These are phyloP conservation scores for Trachurus trachurus DNA, from an alignment of 2,797 vertebrate species.

Conservation along the genomic window DNA sequence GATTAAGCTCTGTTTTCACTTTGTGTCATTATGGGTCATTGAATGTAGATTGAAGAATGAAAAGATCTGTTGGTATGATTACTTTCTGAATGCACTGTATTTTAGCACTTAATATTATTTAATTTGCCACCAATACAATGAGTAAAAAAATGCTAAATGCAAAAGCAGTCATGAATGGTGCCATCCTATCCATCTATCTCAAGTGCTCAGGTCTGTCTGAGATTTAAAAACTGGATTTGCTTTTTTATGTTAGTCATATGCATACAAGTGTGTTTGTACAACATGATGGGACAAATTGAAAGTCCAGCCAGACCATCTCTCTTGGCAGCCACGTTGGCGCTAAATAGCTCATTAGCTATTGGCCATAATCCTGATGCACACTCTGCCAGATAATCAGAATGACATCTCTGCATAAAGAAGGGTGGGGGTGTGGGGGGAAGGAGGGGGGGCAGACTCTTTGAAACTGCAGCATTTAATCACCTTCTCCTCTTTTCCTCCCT, in stretches of 20 bases:
- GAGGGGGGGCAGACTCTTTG: slow-evolving; percentile 27
- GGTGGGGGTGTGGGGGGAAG: too few species aligned
- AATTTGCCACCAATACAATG: not conserved
- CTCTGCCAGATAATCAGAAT: slow-evolving; percentile 65
- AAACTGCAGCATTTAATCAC: slow-evolving; percentile 64
- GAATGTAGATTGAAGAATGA: too few species aligned
- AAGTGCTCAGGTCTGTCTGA: not conserved
- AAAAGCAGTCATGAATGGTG: not conserved
- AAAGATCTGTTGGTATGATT: too few species aligned
- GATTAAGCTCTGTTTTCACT: too few species aligned
- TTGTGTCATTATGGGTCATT: too few species aligned
- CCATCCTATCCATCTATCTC: not conserved
- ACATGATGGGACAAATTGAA: slow-evolving; percentile 31
- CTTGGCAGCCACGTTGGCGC: slow-evolving; percentile 38
- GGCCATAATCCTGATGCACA: slow-evolving; percentile 68
- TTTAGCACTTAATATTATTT: not conserved
- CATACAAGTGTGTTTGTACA: slow-evolving; percentile 21
- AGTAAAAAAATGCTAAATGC: not conserved
- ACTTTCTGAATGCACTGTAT: not conserved
- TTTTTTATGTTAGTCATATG: slow-evolving; percentile 15
- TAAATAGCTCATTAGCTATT: slow-evolving; percentile 76
- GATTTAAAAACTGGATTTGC: not conserved
- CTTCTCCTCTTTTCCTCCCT: slow-evolving; percentile 33
- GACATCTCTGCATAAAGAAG: slow-evolving; percentile 44
- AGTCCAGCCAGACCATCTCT: slow-evolving; percentile 40